phyloP scores from a whole-genome alignment of 2,888 invertebrate species.

The Arenicola marina region DNA sequence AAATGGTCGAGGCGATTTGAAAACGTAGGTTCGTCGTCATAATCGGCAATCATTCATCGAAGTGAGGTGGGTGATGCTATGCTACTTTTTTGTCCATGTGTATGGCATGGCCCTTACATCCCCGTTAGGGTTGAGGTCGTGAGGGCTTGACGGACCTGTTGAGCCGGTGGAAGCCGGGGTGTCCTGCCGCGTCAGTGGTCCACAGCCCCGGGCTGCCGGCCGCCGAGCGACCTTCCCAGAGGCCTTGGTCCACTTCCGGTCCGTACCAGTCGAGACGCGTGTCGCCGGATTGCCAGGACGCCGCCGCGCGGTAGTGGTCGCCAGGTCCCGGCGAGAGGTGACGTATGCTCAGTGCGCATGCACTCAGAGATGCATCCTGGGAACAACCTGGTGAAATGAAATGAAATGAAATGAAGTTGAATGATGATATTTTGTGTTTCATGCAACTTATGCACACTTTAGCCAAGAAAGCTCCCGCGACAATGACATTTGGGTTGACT shows the following conservation, averaged over 20 bases:
- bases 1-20: too few relatives aligned
- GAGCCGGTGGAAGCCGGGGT: constrained; percentile 35
- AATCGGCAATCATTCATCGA: too few relatives aligned
- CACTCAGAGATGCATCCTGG: constrained; percentile 25
- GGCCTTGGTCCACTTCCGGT: constrained; percentile 45
- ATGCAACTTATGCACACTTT: too few relatives aligned
- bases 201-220: constrained; percentile 51
- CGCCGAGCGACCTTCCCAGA: constrained; percentile 36
- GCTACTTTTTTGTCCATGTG: too few relatives aligned
- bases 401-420: too few relatives aligned
- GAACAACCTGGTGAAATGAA: constrained; percentile 26
- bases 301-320: constrained; percentile 39
- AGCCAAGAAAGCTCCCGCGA: too few relatives aligned
- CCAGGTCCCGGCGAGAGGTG: constrained; percentile 34
- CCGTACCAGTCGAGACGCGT: constrained; percentile 51
- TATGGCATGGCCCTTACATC: too few relatives aligned
- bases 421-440: not conserved
- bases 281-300: constrained; percentile 49
- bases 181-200: constrained; percentile 45
- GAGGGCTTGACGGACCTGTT: constrained; percentile 40
- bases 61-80: too few relatives aligned
- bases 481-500: too few relatives aligned
- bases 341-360: constrained; percentile 47
- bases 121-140: too few relatives aligned
- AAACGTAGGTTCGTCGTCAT: too few relatives aligned